Percentiles rank a stretch among this genome's conserved stretches.
Evolutionary conservation across 2,113 vertebrate species (phyloP).

Genomic region (Grallaria varia): DNA sequence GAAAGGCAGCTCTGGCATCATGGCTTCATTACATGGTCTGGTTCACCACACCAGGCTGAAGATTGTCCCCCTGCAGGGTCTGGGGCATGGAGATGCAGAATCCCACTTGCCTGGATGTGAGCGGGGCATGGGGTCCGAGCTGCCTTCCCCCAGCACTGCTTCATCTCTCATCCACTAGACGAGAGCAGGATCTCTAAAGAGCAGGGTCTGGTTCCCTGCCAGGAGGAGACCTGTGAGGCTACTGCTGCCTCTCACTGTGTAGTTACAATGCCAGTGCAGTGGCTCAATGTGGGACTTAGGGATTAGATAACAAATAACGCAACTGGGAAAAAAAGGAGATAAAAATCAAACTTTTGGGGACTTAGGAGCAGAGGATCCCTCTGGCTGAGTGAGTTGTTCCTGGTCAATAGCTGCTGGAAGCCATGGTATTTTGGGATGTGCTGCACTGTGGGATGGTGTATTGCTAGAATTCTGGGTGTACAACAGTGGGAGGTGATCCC

Average conservation of each 20-base stretch:
- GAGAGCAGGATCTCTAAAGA: background rate
- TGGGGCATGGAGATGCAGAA: no score
- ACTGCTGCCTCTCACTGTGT: background rate
- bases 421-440: rapidly evolving
- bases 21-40: rapidly evolving
- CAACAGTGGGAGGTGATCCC: background rate
- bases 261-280: rapidly evolving
- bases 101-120: background rate
- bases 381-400: background rate
- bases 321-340: background rate
- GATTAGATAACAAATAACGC: background rate
- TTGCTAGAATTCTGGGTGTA: background rate
- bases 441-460: rapidly evolving
- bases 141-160: background rate
- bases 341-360: background rate
- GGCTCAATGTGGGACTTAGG: background rate
- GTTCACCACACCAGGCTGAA: background rate
- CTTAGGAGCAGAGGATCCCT: background rate
- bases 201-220: background rate
- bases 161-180: background rate
- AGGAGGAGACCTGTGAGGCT: background rate
- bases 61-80: background rate
- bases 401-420: background rate
- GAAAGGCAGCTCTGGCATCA: background rate
- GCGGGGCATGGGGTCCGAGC: background rate